phyloP scores from a whole-genome alignment of 2,113 vertebrate genomes.

The Plotosus lineatus region DNA sequence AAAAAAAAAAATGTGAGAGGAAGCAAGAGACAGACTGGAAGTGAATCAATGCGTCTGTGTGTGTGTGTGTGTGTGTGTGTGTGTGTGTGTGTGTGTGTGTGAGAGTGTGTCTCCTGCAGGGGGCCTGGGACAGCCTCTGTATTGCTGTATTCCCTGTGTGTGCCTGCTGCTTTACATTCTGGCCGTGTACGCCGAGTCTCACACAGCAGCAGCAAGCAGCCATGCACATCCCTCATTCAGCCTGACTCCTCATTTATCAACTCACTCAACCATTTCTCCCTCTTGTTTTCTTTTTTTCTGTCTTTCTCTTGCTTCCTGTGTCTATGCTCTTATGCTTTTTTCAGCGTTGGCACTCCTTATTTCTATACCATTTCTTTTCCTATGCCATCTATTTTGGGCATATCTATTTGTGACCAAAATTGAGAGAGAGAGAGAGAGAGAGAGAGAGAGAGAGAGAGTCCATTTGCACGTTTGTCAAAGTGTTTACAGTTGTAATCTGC shows the following conservation, averaged over 20 bases:
- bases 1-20: constrained; percentile 31
- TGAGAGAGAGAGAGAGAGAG: neutral
- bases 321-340: neutral
- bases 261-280: constrained; percentile 51
- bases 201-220: constrained; percentile 59
- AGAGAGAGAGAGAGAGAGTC: neutral
- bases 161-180: constrained; percentile 75
- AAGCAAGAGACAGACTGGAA: constrained; percentile 8
- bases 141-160: constrained; percentile 53
- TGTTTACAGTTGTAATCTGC: constrained; percentile 33
- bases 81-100: constrained; percentile 39
- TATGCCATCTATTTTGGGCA: constrained; percentile 24
- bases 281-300: constrained; percentile 30
- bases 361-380: neutral
- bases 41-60: constrained; percentile 7
- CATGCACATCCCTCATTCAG: constrained; percentile 58
- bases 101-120: constrained; percentile 43
- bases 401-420: constrained; percentile 14
- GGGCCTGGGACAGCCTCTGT: constrained; percentile 61
- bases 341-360: constrained; percentile 1
- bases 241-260: constrained; percentile 51
- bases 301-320: neutral
- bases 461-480: neutral
- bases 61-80: constrained; percentile 26
- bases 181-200: constrained; percentile 67